Evolutionary conservation across 2,113 vertebrate genomes (phyloP).

Genomic region (Cynoglossus semilaevis): DNA sequence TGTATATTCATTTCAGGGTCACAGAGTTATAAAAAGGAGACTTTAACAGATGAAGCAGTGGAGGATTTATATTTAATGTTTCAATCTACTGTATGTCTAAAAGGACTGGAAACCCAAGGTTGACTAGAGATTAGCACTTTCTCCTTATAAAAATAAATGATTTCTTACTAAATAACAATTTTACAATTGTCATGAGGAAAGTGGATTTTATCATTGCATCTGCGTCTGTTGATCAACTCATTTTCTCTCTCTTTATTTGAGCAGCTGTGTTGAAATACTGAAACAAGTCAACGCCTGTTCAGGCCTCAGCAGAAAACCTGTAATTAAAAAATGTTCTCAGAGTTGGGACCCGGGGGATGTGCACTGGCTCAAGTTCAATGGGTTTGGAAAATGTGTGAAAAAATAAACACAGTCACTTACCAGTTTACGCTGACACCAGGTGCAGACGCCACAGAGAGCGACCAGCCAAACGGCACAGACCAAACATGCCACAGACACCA

Average conservation of each 20-base stretch:
- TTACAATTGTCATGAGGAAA: not conserved
- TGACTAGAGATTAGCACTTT: too few relatives aligned
- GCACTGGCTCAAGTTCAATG: not conserved
- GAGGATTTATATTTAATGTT: not conserved
- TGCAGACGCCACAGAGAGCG: constrained; percentile 94
- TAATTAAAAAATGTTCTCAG: too few relatives aligned
- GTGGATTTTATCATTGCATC: not conserved
- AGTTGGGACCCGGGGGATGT: not conserved
- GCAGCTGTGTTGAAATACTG: not conserved
- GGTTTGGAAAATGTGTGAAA: not conserved
- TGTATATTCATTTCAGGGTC: constrained; percentile 42
- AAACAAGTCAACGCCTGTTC: not conserved
- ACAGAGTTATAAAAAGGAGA: constrained; percentile 12
- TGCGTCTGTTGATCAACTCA: not conserved
- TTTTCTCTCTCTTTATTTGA: not conserved
- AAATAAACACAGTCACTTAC: constrained; percentile 75
- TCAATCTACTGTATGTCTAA: not conserved
- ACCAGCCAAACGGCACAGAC: constrained; percentile 93
- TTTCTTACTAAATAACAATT: not conserved
- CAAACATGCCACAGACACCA: constrained; percentile 91
- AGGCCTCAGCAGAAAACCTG: too few relatives aligned
- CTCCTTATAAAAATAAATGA: too few relatives aligned
- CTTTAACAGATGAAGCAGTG: constrained; percentile 9
- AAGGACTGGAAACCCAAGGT: not conserved
- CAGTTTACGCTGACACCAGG: constrained; percentile 98